phyloP scores from a whole-genome alignment of 2,113 vertebrate species.

The Ailurus styani region DNA sequence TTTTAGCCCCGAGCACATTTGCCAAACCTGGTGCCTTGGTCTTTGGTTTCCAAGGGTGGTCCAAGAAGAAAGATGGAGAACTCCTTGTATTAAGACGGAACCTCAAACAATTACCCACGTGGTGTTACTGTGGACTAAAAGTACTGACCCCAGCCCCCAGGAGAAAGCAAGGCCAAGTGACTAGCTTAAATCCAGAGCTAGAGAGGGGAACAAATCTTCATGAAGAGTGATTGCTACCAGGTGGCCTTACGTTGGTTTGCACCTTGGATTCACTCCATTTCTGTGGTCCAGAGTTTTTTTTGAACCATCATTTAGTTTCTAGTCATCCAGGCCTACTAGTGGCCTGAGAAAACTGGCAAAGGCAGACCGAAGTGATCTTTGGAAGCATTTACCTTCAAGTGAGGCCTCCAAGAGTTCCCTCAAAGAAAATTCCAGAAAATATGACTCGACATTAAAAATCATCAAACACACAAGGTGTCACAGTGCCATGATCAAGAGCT shows the following conservation, averaged over 20 bases:
- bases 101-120: neutral
- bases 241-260: neutral
- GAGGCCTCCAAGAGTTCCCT: neutral
- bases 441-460: neutral
- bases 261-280: neutral
- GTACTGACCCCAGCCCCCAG: accelerated
- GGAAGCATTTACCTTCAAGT: neutral
- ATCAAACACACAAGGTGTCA: neutral
- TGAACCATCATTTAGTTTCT: neutral
- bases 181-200: neutral
- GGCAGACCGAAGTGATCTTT: neutral
- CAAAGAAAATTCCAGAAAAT: neutral
- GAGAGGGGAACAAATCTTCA: neutral
- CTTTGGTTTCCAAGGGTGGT: neutral
- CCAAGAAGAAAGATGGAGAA: neutral
- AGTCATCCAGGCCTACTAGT: neutral
- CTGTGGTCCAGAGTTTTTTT: neutral
- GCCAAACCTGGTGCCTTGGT: neutral
- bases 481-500: neutral
- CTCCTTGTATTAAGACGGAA: neutral
- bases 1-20: neutral
- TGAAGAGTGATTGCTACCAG: neutral
- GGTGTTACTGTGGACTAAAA: neutral
- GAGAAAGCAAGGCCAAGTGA: neutral
- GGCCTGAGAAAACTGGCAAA: neutral